Percentiles rank a stretch among this genome's conserved stretches.
phyloP scores from a whole-genome alignment of 2,113 vertebrate species.

The Hiodon tergisus region DNA sequence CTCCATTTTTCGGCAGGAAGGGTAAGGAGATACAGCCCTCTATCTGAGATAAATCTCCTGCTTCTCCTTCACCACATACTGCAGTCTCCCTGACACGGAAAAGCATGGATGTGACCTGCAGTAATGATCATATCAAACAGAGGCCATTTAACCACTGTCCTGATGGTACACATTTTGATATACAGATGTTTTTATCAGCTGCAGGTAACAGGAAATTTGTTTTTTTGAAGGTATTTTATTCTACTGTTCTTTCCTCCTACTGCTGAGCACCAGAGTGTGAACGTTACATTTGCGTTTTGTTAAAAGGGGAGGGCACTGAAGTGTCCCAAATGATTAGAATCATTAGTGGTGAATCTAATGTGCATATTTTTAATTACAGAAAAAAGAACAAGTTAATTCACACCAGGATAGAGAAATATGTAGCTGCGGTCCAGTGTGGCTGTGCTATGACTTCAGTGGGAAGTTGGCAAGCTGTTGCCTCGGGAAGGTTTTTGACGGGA shows the following conservation, averaged over 20 bases:
- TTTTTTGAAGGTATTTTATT: not conserved
- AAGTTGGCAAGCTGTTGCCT: not conserved
- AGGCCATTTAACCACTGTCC: not conserved
- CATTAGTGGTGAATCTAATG: constrained; percentile 16
- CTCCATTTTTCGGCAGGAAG: not conserved
- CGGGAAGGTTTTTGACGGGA: not conserved
- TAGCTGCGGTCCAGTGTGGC: not conserved
- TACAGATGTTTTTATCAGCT: too few species aligned
- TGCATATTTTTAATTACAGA: constrained; percentile 16
- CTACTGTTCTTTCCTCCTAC: not conserved
- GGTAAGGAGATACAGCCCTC: not conserved
- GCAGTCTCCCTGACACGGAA: not conserved
- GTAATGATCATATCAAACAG: not conserved
- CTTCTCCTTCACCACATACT: not conserved
- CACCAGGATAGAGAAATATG: too few species aligned
- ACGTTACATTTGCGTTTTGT: constrained; percentile 5
- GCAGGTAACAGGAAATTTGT: too few species aligned
- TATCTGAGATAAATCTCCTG: not conserved
- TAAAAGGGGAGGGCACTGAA: not conserved
- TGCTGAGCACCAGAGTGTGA: constrained; percentile 2
- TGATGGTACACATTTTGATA: too few species aligned
- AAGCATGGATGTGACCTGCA: not conserved
- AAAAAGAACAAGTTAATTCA: not conserved
- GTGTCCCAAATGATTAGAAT: constrained; percentile 14
- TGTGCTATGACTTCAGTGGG: not conserved